Evolutionary conservation across 2,888 invertebrate species (phyloP), one percentile per base, ranked within the genome.

Genomic region (Pheosia gnoma): DNA sequence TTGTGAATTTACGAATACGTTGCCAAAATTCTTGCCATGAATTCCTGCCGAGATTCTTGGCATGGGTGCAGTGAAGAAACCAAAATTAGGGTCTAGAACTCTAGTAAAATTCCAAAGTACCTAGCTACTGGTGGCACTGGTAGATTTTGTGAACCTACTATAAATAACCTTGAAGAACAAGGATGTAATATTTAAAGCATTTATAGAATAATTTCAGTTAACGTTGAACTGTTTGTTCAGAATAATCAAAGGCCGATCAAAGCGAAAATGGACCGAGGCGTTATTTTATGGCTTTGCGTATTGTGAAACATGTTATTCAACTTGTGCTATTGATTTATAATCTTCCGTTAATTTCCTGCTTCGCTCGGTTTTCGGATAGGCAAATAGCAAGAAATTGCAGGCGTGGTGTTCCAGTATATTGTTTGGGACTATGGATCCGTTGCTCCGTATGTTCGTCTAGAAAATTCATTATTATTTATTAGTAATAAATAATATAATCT

Each of bases 121-220:
- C 43, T 52, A 54, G 58, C 57, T 63, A 53, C 45, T 52, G 63
- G 60, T 56, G 64, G 55, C 39, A 63, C 63, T 69, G 62, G 63
- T 65, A 68, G 68, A 68, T 63, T 64, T 0, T 25, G 25, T 25
- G 60, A n/a, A 47, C n/a, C 47, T 47, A 69, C 59, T 53, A 68
- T 71, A 84, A 81, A 84, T 80, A 79, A 79, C 68, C 78, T 82
- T 82, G 58, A 55, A 60, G 70, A 70, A 76, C 71, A 25, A 69
- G 67, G 72, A 75, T 80, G 25, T 25, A 1, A 25, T 25, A 25
- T 81, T 79, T 82, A 80, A 82, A 84, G 84, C 83, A 84, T 83
- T 83, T 82, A 83, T 79, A 75, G 71, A 75, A 79, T 68, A 66
- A 72, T 81, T 84, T 75, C 72, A 25, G 25, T 2, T 1, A 25